Conservation (phyloP, 2,888 invertebrate genomes). For the Phytoseiulus persimilis region DNA sequence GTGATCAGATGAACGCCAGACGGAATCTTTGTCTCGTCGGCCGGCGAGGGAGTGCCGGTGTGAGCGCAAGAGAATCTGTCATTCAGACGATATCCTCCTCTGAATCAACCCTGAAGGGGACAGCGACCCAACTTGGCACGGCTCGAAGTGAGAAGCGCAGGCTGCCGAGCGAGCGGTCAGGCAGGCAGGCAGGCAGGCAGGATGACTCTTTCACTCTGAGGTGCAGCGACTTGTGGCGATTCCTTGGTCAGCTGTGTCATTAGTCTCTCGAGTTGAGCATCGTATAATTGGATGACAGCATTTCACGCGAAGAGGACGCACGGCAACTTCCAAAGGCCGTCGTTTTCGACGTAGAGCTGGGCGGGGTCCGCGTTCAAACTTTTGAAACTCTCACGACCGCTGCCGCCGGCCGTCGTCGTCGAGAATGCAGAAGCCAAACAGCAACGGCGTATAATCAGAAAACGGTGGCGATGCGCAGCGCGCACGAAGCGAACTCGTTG, state of each 20-base stretch:
- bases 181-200: neutral
- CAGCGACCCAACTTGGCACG: neutral
- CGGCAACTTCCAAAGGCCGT: neutral
- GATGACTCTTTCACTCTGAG: neutral
- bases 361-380: neutral
- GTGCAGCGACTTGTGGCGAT: neutral
- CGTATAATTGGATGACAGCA: neutral
- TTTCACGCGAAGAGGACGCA: neutral
- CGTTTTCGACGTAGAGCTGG: neutral
- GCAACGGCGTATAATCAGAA: neutral
- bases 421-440: neutral
- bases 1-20: neutral
- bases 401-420: neutral
- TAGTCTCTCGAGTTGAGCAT: neutral
- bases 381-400: neutral
- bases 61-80: neutral
- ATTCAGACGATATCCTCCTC: neutral
- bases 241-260: slow-evolving; percentile 5
- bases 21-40: neutral
- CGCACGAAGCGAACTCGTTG: neutral
- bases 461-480: neutral
- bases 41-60: too few relatives aligned
- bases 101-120: neutral
- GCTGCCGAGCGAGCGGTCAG: neutral
- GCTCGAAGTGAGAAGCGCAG: too few relatives aligned